These are phyloP conservation scores for Nilaparvata lugens DNA, from an alignment of 1,140 invertebrate genomes.

Conservation along the genomic window DNA sequence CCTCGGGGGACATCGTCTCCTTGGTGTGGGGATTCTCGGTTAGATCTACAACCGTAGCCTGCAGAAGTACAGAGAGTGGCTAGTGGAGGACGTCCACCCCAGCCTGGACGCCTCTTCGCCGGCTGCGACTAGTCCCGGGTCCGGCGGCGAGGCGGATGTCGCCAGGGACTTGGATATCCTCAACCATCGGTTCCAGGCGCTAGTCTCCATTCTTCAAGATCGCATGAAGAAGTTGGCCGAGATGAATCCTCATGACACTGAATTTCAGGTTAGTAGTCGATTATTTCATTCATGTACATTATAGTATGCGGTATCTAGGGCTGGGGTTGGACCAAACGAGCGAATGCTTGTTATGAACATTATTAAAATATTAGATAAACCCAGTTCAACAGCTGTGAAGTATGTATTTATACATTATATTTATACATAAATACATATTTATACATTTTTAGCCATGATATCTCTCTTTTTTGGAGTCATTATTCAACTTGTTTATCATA, in stretches of 20 bases:
- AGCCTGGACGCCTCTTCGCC: slow-evolving; percentile 56
- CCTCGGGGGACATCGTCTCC: not conserved
- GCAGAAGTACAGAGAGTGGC: slow-evolving; percentile 77
- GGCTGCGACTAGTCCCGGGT: slow-evolving; percentile 32
- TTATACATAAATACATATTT: too few relatives aligned
- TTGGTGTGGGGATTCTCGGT: not conserved
- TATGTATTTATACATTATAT: too few relatives aligned
- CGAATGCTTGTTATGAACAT: too few relatives aligned
- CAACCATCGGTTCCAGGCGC: slow-evolving; percentile 68
- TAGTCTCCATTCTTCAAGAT: slow-evolving; percentile 62
- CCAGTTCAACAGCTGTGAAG: too few relatives aligned
- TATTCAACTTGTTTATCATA: too few relatives aligned
- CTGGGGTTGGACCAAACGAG: too few relatives aligned
- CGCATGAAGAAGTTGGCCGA: slow-evolving; percentile 39
- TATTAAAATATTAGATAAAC: too few relatives aligned
- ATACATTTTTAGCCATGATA: too few relatives aligned
- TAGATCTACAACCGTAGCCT: slow-evolving; percentile 85
- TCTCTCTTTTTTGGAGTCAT: too few relatives aligned
- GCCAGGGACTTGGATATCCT: slow-evolving; percentile 76
- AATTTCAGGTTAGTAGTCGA: slow-evolving; percentile 38
- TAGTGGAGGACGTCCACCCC: slow-evolving; percentile 79
- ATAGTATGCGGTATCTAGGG: too few relatives aligned
- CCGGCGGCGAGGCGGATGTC: slow-evolving; percentile 64
- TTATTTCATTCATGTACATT: slow-evolving; percentile 10
- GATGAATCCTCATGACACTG: slow-evolving; percentile 36